Percentiles rank a stretch among this genome's conserved stretches.
Evolutionary conservation across 92 coral and sea anemone species (phyloP).

Genomic region (Nematostella vectensis): DNA sequence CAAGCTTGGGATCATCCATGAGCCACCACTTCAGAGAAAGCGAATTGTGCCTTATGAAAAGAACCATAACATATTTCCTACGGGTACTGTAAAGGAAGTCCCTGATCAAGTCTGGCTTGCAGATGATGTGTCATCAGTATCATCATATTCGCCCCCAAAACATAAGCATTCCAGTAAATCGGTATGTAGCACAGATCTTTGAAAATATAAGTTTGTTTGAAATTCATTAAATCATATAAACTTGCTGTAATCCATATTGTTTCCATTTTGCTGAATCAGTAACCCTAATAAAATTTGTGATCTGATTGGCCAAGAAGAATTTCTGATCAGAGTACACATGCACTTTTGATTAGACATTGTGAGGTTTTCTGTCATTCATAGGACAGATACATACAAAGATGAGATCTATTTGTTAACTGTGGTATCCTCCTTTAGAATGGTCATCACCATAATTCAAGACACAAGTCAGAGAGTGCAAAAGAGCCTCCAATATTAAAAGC

Average conservation of each 20-base stretch:
- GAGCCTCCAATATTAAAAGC: slow-evolving; percentile 69
- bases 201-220: slow-evolving; percentile 6
- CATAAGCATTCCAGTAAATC: no score
- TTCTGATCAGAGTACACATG: no score
- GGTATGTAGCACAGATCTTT: no score
- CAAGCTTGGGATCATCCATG: slow-evolving; percentile 70
- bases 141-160: slow-evolving; percentile 11
- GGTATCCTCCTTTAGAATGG: slow-evolving; percentile 17
- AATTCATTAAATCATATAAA: neutral
- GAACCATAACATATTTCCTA: slow-evolving; percentile 86
- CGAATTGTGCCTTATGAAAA: slow-evolving; percentile 84
- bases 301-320: no score
- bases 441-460: slow-evolving; percentile 3
- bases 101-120: slow-evolving; percentile 72
- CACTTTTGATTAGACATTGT: no score
- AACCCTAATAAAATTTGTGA: no score
- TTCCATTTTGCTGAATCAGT: no score
- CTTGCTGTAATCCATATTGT: no score
- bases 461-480: slow-evolving; percentile 10
- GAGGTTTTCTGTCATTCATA: no score
- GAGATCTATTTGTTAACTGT: no score
- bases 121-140: slow-evolving; percentile 27
- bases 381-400: no score
- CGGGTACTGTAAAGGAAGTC: slow-evolving; percentile 79
- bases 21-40: slow-evolving; percentile 90